These are phyloP conservation scores for Chalcis sispes DNA, from an alignment of 2,888 invertebrate genomes.

Conservation along the genomic window DNA sequence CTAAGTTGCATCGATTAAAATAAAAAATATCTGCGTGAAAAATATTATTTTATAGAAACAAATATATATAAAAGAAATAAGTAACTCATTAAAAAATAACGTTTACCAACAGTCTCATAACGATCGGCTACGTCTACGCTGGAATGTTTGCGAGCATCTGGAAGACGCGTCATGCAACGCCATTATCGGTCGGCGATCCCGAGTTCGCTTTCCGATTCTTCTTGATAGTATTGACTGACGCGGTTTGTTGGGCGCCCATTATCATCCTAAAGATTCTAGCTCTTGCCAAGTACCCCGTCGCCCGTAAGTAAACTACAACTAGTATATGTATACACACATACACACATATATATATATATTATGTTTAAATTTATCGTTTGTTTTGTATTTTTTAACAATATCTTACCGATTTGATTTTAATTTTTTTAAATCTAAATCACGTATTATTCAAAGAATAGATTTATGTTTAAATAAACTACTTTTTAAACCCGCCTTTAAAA, in stretches of 20 bases:
- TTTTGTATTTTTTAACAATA: not conserved
- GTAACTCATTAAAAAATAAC: no score
- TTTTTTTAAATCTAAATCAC: no score
- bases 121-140: conserved; percentile 80
- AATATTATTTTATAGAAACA: not conserved
- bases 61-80: no score
- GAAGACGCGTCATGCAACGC: conserved; percentile 80
- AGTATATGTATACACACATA: no score
- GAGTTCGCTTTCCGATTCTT: conserved; percentile 83
- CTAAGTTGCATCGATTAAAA: not conserved
- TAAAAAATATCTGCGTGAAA: not conserved
- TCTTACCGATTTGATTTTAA: no score
- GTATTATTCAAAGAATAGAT: no score
- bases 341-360: no score
- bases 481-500: no score
- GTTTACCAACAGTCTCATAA: conserved; percentile 75
- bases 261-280: conserved; percentile 81
- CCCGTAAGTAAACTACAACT: conserved; percentile 77
- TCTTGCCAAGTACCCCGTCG: conserved; percentile 74
- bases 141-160: conserved; percentile 82
- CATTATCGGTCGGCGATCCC: conserved; percentile 79
- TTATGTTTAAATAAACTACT: not conserved
- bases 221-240: conserved; percentile 83
- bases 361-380: no score
- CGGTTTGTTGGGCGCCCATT: conserved; percentile 85